Evolutionary conservation across 1,140 invertebrate species (phyloP), one percentile per base, ranked within the genome.

Genomic region (Hylaeus anthracinus): DNA sequence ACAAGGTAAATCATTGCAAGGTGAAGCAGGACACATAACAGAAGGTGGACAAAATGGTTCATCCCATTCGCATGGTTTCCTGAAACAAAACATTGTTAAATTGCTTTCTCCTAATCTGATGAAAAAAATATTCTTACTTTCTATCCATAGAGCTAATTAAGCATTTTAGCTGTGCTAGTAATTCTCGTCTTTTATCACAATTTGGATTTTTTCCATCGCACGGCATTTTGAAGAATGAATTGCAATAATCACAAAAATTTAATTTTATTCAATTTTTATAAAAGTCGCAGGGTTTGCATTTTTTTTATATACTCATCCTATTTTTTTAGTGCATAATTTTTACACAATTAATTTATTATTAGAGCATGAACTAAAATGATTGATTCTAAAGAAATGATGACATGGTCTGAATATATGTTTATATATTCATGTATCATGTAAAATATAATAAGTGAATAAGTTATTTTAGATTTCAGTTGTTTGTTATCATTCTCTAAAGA

Each of bases 51-150:
- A 84, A n/a, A 85, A 63, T 37, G 84, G 72, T 14, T 92, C 91
- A 58, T 93, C 92, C 92, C 92, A 93, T 72, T 93, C 92, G 65
- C 92, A 93, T 26, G 92, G 91, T 82, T 93, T 93, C 72, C 92
- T 93, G 39, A 9, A 61, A 71, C 12, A 61, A 53, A 66, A 9
- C 37, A 69, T 63, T 55, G 55, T 76, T 76, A 75, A 82, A 65
- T 39, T 60, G 9, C 51, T 8, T 48, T 55, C 63, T 65, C 48
- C 55, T 66, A 12, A 56, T 74, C 45, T 5, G 39, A 45, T n/a
- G 43, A 26, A 5, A 60, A 72, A 53, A 9, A 55, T 51, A 5
- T 65, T 72, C 75, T 88, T 87, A 92, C 90, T 88, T 92, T 61
- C 72, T 80, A 53, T 93, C 92, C 91, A 93, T 93, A 9, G 90